These are phyloP conservation scores for Sebastes matsubarae DNA, from an alignment of 2,797 vertebrate genomes.

Conservation along the genomic window DNA sequence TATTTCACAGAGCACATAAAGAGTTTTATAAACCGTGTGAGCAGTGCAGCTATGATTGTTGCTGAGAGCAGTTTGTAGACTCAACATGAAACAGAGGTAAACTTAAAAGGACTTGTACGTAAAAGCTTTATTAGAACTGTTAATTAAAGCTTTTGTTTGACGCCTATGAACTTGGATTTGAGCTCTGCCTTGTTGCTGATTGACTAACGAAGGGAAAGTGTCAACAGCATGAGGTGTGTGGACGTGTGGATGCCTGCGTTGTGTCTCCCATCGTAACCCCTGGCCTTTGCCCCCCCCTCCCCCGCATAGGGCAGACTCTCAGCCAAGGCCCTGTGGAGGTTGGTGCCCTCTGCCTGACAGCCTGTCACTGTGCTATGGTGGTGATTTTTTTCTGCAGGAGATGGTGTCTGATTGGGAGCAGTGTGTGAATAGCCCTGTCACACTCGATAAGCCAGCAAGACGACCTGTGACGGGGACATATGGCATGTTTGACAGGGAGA, in stretches of 20 bases:
- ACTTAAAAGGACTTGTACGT: neutral
- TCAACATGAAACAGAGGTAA: neutral
- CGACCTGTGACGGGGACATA: slow-evolving; percentile 86
- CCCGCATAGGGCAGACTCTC: slow-evolving; percentile 75
- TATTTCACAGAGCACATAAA: slow-evolving; percentile 1
- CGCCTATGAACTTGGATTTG: neutral
- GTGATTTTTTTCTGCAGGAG: slow-evolving; percentile 79
- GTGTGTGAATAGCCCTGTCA: slow-evolving; percentile 88
- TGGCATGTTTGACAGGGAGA: slow-evolving; percentile 87
- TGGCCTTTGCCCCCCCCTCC: slow-evolving; percentile 70
- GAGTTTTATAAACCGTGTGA: slow-evolving; percentile 11
- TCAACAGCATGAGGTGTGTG: slow-evolving; percentile 37
- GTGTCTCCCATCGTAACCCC: slow-evolving; percentile 61
- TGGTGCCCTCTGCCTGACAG: slow-evolving; percentile 83
- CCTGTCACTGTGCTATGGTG: slow-evolving; percentile 79
- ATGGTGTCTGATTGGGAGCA: slow-evolving; percentile 85
- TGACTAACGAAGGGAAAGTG: slow-evolving; percentile 29
- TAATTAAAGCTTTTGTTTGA: slow-evolving; percentile 1
- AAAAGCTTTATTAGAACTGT: neutral
- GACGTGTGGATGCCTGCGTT: slow-evolving; percentile 44
- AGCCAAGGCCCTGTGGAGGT: slow-evolving; percentile 78
- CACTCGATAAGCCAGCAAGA: slow-evolving; percentile 85
- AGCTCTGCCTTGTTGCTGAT: neutral
- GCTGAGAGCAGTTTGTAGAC: neutral
- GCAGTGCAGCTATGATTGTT: neutral